These are phyloP conservation scores for Eubasilissa regina DNA, from an alignment of 1,140 invertebrate species.

Conservation along the genomic window DNA sequence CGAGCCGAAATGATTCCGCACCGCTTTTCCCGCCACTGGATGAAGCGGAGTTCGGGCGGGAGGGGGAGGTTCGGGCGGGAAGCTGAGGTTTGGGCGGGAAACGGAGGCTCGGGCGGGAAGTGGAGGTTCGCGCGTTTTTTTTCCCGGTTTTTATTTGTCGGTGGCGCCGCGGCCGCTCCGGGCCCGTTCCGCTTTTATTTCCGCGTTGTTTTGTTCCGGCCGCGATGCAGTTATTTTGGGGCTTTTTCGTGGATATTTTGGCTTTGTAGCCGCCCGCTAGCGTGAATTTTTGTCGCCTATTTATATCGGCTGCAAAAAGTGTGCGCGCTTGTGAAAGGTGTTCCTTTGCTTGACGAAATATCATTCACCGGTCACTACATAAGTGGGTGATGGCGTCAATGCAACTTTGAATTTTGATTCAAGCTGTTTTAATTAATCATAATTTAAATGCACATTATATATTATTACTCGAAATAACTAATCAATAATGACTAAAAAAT, in stretches of 20 bases:
- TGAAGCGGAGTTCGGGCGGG: background rate
- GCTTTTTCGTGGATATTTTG: constrained; percentile 67
- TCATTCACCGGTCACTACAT: too few species aligned
- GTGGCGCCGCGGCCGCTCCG: constrained; percentile 61
- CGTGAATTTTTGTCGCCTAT: constrained; percentile 54
- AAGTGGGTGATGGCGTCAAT: too few species aligned
- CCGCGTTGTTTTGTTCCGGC: constrained; percentile 65
- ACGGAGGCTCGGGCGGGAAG: background rate
- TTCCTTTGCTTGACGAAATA: background rate
- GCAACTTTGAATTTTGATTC: too few species aligned
- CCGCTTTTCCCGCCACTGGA: background rate
- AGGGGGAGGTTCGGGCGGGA: background rate
- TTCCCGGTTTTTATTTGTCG: constrained; percentile 71
- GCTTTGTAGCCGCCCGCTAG: constrained; percentile 54
- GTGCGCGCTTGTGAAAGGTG: background rate
- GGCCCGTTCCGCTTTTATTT: constrained; percentile 62
- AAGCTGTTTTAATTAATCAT: too few species aligned
- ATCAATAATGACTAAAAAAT: too few species aligned
- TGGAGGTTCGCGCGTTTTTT: constrained; percentile 22
- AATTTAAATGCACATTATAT: too few species aligned
- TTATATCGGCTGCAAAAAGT: constrained; percentile 27
- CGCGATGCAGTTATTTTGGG: constrained; percentile 70
- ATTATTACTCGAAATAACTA: too few species aligned
- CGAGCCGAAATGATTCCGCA: background rate
- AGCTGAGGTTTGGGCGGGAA: background rate